Evolutionary conservation across 1,140 invertebrate species (phyloP), one percentile per base, ranked within the genome.

Genomic region (Brachionus koreanus): DNA sequence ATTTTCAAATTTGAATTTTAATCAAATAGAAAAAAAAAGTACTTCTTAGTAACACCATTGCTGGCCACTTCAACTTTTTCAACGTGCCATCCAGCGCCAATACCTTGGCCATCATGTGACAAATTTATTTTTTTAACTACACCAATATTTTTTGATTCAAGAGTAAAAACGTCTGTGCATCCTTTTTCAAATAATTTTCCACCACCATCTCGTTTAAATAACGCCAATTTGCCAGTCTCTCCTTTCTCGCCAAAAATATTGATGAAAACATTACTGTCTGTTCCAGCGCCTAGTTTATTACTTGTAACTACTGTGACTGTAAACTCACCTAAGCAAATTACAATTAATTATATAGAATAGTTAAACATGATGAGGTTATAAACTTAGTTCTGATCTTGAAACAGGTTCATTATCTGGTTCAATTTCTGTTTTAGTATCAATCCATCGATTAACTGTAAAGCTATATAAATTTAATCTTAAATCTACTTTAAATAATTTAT

Each of bases 111-210:
- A 83, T 89, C 87, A 84, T 89, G 88, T 5, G 87, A 87, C 75
- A 89, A 87, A 46, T 87, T 85, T 16, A 89, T 85, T 83, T 89
- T 88, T 67, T 88, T 86, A n/a, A 88, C 65, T 63, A 86, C 85
- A 82, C 84, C 84, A 82, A 88, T 76, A 29, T 85, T 85, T 29
- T 87, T 87, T 49, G 87, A 86, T 83, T 88, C 86, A 23, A 88
- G 74, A 49, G 83, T 77, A 84, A 88, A 88, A 19, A 85, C 84
- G 84, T 88, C 88, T 65, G 85, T 87, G 83, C 87, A 85, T 84
- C 86, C 87, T 83, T 85, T 86, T 83, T 89, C 88, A 85, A 89
- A 89, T 81, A 88, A 87, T 83, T 88, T 87, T 39, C 87, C 86
- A 0, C 83, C 84, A 13, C 85, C 86, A 57, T 85, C 82, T n/a